Conservation (phyloP, 2,113 vertebrate genomes). For the Strix aluco region DNA sequence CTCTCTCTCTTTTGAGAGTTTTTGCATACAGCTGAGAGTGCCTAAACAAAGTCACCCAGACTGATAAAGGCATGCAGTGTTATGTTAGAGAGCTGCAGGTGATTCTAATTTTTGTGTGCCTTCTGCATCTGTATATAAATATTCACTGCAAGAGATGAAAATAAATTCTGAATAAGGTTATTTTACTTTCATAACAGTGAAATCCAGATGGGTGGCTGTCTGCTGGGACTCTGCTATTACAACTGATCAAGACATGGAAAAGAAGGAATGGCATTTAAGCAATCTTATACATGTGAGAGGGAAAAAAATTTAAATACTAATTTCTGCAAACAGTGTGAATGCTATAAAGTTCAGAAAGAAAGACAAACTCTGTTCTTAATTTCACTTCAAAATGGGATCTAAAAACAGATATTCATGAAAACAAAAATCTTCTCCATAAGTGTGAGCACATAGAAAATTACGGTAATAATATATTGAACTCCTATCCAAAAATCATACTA, state of each 20-base stretch:
- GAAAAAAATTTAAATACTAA: neutral
- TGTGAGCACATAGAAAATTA: neutral
- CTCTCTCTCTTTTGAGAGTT: neutral
- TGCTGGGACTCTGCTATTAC: neutral
- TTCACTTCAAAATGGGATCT: neutral
- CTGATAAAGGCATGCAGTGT: neutral
- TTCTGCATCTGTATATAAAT: neutral
- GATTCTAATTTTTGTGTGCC: neutral
- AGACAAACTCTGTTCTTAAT: neutral
- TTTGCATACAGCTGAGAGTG: neutral
- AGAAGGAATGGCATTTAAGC: neutral
- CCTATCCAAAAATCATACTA: neutral
- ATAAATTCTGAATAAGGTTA: neutral
- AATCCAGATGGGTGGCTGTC: neutral
- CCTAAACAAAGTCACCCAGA: neutral
- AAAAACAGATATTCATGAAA: neutral
- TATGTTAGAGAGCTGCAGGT: neutral
- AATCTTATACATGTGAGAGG: neutral
- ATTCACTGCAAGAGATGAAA: neutral
- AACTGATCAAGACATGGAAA: neutral
- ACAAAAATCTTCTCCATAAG: neutral
- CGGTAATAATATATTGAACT: neutral
- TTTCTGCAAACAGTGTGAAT: neutral
- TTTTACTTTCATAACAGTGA: neutral
- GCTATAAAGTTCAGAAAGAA: neutral